Evolutionary conservation across 2,888 invertebrate genomes (phyloP).

Genomic region (Tuta absoluta): DNA sequence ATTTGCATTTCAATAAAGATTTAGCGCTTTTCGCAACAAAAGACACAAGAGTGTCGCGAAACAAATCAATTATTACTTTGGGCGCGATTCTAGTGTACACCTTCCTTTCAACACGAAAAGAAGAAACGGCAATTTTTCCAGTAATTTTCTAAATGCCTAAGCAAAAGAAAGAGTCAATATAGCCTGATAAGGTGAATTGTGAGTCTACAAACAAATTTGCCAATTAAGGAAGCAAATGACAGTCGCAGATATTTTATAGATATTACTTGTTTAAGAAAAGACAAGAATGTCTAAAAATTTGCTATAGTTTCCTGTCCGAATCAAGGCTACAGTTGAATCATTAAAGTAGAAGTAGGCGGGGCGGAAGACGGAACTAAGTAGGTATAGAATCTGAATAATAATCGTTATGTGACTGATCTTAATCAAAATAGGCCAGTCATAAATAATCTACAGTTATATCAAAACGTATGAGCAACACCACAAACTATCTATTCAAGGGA

Average conservation of each 20-base stretch:
- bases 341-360: slow-evolving; percentile 1
- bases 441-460: neutral
- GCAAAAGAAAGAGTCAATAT: neutral
- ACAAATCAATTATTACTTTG: slow-evolving; percentile 6
- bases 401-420: slow-evolving; percentile 17
- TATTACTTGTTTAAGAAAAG: no score
- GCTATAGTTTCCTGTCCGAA: no score
- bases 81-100: no score
- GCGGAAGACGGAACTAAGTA: slow-evolving; percentile 27
- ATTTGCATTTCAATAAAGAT: slow-evolving; percentile 18
- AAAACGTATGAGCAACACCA: no score
- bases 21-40: slow-evolving; percentile 6
- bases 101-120: no score
- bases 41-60: neutral
- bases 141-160: neutral
- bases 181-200: no score
- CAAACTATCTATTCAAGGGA: no score
- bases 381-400: neutral
- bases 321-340: neutral
- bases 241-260: no score
- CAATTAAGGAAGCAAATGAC: no score
- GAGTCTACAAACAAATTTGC: no score
- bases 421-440: slow-evolving; percentile 21
- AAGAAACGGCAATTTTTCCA: no score
- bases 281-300: no score